Evolutionary conservation across 2,113 vertebrate species (phyloP), one percentile per base, ranked within the genome.

Genomic region (Saguinus midas): DNA sequence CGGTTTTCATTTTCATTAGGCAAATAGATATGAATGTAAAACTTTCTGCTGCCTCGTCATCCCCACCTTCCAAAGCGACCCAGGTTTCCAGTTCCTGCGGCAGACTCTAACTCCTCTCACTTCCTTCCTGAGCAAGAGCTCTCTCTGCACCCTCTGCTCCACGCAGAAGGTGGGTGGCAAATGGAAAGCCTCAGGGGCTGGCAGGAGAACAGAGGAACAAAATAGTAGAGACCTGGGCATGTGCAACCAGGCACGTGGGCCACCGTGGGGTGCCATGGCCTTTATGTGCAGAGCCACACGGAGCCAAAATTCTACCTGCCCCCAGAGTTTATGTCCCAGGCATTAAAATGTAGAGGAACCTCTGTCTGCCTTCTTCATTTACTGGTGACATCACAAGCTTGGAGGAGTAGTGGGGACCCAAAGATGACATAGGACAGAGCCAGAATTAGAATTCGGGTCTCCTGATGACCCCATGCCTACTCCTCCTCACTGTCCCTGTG

Each of bases 41-140:
- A 78, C 88, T 27, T 64, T 79, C 79, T 18, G 6, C 66, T 17
- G 13, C 11, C 48, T 64, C 18, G 12, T 27, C 88, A 81, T 29
- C 61, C 45, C 61, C 43, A 45, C 50, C 87, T 90, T n/a, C 72
- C 29, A 27, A 87, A 90, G 78, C 12, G 0, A 75, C n/a, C 43
- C 43, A 61, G 57, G 58, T 93, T 73, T 55, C 82, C 82, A 40
- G 86, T 78, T 73, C 43, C 86, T 90, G 79, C 91, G 37, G 27
- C 88, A 70, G n/a, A 72, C 81, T 80, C 86, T 80, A 78, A 58
- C 68, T 96, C 75, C 89, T 94, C 86, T 87, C 94, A 96, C 95
- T 97, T 98, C 97, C 97, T 97, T 96, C 95, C 94, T 89, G 66
- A 93, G 72, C 29, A 2, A 18, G 4, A 61, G 45, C 3, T 37